Evolutionary conservation across 92 coral and sea anemone genomes (phyloP), one percentile per base, ranked within the genome.

Genomic region (Porites divaricata): DNA sequence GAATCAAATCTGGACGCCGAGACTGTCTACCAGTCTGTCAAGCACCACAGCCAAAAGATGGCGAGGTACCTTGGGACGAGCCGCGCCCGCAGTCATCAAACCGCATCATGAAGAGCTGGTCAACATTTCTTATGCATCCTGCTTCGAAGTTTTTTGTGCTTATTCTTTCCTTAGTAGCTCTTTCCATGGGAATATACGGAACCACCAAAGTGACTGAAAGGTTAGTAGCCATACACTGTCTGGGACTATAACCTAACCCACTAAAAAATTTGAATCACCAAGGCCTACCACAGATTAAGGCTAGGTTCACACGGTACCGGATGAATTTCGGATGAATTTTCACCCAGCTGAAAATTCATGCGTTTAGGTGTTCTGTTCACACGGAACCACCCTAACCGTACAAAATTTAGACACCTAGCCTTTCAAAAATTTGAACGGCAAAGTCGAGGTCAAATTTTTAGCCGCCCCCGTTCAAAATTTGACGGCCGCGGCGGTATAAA

Each of bases 1-100:
- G 98, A 62, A 93, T 95, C n/a, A 93, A 95, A 81, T 86, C 86
- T 59, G 95, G 95, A 23, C 92, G 96, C 25, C 91, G 92, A 25
- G 92, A 95, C 76, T 95, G 96, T 56, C 80, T 88, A 24, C 98
- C 96, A 19, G 14, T 89, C 28, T 86, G 93, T 70, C 51, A 23
- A 2, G 91, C 90, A 52, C 91, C 95, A 10, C 63, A 58, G 17
- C 82, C 93, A 52, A 82, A 86, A 53, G 75, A 89, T 1, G 92
- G 85, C 61, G 57, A 72, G 78, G 66, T 68, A 8, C 84, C 67
- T 26, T 92, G 92, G 95, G 88, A 94, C 61, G 88, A 81, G 58
- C 92, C 95, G 41, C 78, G 74, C 76, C 89, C 71, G 57, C 87
- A 89, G 72, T 68, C 75, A 25, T 86, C 96, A 9, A 93, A 89